These are phyloP conservation scores for Drosophila limbata DNA, from an alignment of 2,888 invertebrate species.

Conservation along the genomic window DNA sequence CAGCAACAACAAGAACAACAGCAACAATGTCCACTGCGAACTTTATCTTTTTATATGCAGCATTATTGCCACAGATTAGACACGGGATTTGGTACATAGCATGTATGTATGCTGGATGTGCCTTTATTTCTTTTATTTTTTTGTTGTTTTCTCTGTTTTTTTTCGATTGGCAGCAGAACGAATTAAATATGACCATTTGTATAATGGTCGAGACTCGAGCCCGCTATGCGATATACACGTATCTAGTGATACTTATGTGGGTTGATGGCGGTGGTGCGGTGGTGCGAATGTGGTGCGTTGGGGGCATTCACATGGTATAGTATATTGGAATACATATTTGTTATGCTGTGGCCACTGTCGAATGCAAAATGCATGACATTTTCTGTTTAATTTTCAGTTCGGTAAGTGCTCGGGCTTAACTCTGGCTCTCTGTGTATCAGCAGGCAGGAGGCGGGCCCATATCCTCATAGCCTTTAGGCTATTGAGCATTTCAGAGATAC, in stretches of 20 bases:
- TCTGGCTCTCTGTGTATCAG: conserved; percentile 28
- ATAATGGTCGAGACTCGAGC: conserved; percentile 64
- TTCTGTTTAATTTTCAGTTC: conserved; percentile 75
- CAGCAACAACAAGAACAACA: not conserved
- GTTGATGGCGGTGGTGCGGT: conserved; percentile 24
- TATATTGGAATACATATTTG: conserved; percentile 37
- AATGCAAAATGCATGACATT: conserved; percentile 80
- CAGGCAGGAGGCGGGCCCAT: not conserved
- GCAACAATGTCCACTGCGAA: conserved; percentile 69
- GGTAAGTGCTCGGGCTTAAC: conserved; percentile 68
- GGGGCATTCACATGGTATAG: too few species aligned
- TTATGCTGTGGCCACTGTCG: conserved; percentile 50
- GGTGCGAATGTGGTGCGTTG: conserved; percentile 8
- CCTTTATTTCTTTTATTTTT: conserved; percentile 33
- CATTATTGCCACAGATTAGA: conserved; percentile 83
- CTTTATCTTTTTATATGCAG: conserved; percentile 82
- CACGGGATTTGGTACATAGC: conserved; percentile 78
- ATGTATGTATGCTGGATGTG: conserved; percentile 31
- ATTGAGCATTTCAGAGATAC: conserved; percentile 41
- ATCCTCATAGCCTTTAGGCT: conserved; percentile 18
- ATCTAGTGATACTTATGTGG: conserved; percentile 33
- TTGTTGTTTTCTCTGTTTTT: conserved; percentile 3
- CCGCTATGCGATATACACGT: conserved; percentile 30
- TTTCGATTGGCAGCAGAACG: conserved; percentile 79
- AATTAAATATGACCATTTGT: conserved; percentile 82